A percentile compares a stretch with the other conserved stretches of the same genome.
Evolutionary conservation across 92 coral and sea anemone species (phyloP).

Genomic region (Palythoa grandis): DNA sequence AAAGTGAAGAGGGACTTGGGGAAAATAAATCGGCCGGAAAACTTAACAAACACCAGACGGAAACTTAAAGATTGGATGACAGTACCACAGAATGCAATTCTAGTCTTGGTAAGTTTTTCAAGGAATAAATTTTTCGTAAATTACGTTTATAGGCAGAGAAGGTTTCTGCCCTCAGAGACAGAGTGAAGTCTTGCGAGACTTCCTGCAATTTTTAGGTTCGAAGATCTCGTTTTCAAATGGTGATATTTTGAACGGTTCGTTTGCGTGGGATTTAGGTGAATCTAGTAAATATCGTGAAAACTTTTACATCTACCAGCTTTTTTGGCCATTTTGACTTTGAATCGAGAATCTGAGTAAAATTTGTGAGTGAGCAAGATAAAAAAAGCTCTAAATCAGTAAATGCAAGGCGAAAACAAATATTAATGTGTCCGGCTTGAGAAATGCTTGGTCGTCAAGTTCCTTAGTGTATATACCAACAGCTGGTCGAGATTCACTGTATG

Average conservation of each 20-base stretch:
- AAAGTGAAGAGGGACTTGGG: constrained; percentile 20
- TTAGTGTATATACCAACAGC: constrained; percentile 12
- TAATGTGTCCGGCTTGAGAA: constrained; percentile 31
- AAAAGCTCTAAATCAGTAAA: background rate
- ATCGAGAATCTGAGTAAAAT: background rate
- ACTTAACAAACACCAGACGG: constrained; percentile 15
- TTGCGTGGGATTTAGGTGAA: constrained; percentile 23
- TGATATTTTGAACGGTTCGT: constrained; percentile 20
- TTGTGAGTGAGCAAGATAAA: background rate
- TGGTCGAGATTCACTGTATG: constrained; percentile 21
- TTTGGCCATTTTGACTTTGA: background rate
- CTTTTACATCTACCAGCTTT: background rate
- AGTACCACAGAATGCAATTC: constrained; percentile 67
- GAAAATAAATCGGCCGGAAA: background rate
- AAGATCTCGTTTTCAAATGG: background rate
- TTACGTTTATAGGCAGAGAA: background rate
- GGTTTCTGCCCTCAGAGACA: background rate
- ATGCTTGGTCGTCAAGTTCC: constrained; percentile 30
- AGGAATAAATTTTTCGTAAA: background rate
- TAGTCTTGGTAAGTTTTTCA: constrained; percentile 77
- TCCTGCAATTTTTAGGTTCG: constrained; percentile 14
- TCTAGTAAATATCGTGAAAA: background rate
- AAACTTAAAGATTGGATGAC: background rate
- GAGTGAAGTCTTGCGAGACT: background rate
- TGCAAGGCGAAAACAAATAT: background rate